phyloP scores from a whole-genome alignment of 92 coral and sea anemone genomes.

The Actinostola sp. region DNA sequence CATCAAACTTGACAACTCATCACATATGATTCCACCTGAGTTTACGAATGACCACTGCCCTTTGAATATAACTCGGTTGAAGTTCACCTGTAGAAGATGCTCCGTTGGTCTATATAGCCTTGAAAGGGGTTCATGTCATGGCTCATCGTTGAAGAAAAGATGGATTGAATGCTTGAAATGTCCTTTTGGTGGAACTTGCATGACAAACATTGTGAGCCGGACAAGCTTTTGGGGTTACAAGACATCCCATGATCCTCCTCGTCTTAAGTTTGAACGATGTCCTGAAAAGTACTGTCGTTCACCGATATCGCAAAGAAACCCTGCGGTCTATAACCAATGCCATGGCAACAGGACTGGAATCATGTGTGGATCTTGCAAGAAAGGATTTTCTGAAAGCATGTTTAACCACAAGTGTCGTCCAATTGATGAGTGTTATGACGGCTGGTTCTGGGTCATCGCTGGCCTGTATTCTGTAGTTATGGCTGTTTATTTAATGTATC shows the following conservation, averaged over 20 bases:
- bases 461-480: conserved; percentile 28
- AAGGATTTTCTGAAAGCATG: conserved; percentile 65
- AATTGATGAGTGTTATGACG: conserved; percentile 41
- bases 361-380: conserved; percentile 71
- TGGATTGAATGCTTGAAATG: conserved; percentile 40
- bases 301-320: conserved; percentile 16
- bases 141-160: conserved; percentile 26
- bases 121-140: conserved; percentile 46
- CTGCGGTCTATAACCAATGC: conserved; percentile 53
- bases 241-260: conserved; percentile 27
- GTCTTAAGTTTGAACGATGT: conserved; percentile 48
- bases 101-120: conserved; percentile 56
- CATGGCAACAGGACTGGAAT: conserved; percentile 66
- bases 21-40: conserved; percentile 28
- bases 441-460: conserved; percentile 74
- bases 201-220: conserved; percentile 47
- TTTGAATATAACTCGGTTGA: conserved; percentile 37
- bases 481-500: conserved; percentile 46
- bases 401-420: conserved; percentile 59
- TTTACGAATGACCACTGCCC: conserved; percentile 17
- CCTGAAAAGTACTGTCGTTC: conserved; percentile 63
- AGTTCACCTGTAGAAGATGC: conserved; percentile 53
- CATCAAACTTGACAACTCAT: conserved; percentile 44
- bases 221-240: conserved; percentile 68
- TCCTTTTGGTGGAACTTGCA: conserved; percentile 47